Evolutionary conservation across 64 coral and sea anemone species (phyloP), one percentile per base, ranked within the genome.

Genomic region (Hydrozoanthus tunicans): DNA sequence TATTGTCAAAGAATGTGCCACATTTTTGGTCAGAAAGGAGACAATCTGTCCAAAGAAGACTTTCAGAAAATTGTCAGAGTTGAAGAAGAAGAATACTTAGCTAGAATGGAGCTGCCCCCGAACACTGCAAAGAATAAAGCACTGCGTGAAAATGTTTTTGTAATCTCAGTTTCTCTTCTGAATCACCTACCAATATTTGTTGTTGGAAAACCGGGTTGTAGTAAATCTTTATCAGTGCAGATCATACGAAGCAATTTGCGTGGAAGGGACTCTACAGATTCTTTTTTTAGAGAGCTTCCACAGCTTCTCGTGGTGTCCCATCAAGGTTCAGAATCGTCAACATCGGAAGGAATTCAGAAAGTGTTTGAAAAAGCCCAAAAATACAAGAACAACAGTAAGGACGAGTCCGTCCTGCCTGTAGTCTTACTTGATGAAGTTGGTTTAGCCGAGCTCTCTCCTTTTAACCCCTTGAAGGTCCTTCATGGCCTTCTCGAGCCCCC

Each of bases 381-480:
- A 56, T 96, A 96, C 67, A 93, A 86, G 55, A 64, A 93, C 63
- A 89, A 91, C 52, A 93, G 78, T 13, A 56, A 89, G 81, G 79
- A 96, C 83, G 89, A 62, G 9, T 76, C 85, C 13, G 89, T 96
- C 53, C 91, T 96, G 75, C 95, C 95, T 58, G 95, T 96, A 79
- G 95, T 96, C 56, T 89, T 96, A 25, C 70, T 96, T 32, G 95
- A 96, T 91, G 95, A 96, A 81, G 91, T 96, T 93, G 95, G 95
- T 5, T 82, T 96, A 3, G 95, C 95, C 51, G 95, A 96, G 70
- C 91, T 91, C 11, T 96, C 95, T 11, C 79, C 86, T 74, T 93
- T 85, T 80, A 96, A 96, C 68, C 95, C 95, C 60, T 77, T 96
- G 6, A 96, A 96, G 59, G 95, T 96, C 23, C 77, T 96, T 14